These are phyloP conservation scores for Tryphoninae sp. DNA, from an alignment of 2,888 invertebrate genomes.

Conservation along the genomic window DNA sequence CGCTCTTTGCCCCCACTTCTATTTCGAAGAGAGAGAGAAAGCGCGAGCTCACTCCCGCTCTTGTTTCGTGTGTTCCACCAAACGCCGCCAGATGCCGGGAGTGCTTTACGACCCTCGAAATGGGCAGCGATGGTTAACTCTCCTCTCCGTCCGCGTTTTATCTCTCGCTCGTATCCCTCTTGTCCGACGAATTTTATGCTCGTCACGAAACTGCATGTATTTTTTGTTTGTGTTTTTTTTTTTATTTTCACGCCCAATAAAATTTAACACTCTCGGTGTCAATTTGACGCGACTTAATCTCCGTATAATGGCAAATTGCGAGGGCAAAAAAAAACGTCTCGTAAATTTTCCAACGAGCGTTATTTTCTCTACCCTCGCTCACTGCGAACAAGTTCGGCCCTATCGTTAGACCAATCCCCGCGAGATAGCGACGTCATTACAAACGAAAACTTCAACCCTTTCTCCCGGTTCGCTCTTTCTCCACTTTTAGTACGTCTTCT, in stretches of 20 bases:
- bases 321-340: slow-evolving; percentile 31
- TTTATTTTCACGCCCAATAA: neutral
- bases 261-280: neutral
- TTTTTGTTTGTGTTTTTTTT: slow-evolving; percentile 11
- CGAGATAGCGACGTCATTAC: slow-evolving; percentile 59
- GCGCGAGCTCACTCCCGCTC: slow-evolving; percentile 34
- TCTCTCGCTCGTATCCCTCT: slow-evolving; percentile 58
- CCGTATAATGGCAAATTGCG: slow-evolving; percentile 4
- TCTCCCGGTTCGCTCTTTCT: slow-evolving; percentile 59
- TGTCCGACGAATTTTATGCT: slow-evolving; percentile 49
- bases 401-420: slow-evolving; percentile 54
- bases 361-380: too few relatives aligned
- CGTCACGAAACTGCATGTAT: slow-evolving; percentile 33
- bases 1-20: slow-evolving; percentile 47
- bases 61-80: slow-evolving; percentile 68
- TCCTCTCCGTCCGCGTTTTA: slow-evolving; percentile 68
- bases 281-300: slow-evolving; percentile 25
- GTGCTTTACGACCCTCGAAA: slow-evolving; percentile 77
- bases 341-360: too few relatives aligned
- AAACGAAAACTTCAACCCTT: slow-evolving; percentile 76
- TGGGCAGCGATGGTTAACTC: slow-evolving; percentile 72
- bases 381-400: slow-evolving; percentile 22
- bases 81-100: slow-evolving; percentile 76
- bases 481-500: slow-evolving; percentile 63
- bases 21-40: too few relatives aligned